phyloP scores from a whole-genome alignment of 2,113 vertebrate genomes.

The Zosterops borbonicus region DNA sequence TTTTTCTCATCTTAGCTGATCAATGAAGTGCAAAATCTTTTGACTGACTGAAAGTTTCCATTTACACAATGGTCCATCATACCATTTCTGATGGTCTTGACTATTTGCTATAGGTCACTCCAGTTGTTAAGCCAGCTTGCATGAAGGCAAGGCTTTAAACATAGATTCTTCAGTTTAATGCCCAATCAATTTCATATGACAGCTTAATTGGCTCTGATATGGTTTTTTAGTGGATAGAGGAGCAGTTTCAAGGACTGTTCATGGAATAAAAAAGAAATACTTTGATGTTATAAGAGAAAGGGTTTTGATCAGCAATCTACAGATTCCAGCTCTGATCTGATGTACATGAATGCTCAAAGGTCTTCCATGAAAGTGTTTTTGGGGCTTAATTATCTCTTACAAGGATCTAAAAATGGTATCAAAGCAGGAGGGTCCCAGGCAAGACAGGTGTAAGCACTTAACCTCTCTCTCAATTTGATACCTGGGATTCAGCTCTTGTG shows the following conservation, averaged over 20 bases:
- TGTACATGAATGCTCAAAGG: neutral
- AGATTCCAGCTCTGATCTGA: neutral
- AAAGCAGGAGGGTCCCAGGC: neutral
- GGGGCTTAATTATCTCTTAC: neutral
- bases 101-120: neutral
- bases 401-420: neutral
- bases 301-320: neutral
- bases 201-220: constrained; percentile 6
- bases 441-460: neutral
- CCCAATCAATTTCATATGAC: neutral
- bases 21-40: neutral
- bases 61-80: neutral
- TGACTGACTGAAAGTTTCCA: neutral
- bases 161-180: constrained; percentile 44
- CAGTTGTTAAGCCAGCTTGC: neutral
- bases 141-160: neutral
- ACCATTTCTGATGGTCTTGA: neutral
- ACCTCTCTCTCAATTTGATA: neutral
- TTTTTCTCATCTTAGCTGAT: neutral
- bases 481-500: neutral
- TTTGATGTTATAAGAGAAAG: neutral
- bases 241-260: neutral
- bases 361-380: neutral
- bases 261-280: neutral
- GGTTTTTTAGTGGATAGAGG: neutral